These are phyloP conservation scores for Diorhabda carinulata DNA, from an alignment of 1,140 invertebrate species.

Conservation along the genomic window DNA sequence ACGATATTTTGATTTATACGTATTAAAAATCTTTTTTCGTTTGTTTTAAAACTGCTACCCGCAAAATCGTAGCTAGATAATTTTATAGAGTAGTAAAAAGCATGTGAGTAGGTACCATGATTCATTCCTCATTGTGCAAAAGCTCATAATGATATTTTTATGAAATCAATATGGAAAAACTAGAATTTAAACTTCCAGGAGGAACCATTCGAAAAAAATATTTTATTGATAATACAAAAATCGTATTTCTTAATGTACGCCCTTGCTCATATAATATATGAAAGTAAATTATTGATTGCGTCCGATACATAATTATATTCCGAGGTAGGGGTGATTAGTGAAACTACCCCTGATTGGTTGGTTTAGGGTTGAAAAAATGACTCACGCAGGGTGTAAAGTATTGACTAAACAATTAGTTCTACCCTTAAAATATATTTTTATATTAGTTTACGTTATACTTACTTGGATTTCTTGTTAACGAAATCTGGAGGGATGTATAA, in stretches of 20 bases:
- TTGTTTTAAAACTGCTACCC: no score
- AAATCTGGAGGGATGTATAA: conserved; percentile 1
- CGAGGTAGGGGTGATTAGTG: conserved; percentile 47
- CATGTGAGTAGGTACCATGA: no score
- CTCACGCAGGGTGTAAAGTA: conserved; percentile 51
- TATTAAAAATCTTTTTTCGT: no score
- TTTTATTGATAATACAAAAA: no score
- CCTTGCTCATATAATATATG: conserved; percentile 36
- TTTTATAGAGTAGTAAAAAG: no score
- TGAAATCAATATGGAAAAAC: no score
- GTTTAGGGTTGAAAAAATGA: conserved; percentile 49
- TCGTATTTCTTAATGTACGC: neutral
- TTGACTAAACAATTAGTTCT: conserved; percentile 51
- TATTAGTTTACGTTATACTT: conserved; percentile 29
- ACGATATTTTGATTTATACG: no score
- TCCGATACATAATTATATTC: conserved; percentile 49
- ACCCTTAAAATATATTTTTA: conserved; percentile 37
- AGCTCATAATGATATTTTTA: no score
- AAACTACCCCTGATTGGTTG: conserved; percentile 45
- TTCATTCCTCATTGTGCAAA: no score
- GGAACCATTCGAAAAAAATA: no score
- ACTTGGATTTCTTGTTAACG: conserved; percentile 15
- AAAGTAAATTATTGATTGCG: conserved; percentile 49
- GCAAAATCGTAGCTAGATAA: no score
- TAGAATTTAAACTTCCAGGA: no score